Base-by-base conservation (phyloP, 2,797 vertebrate species). In the Setipinna tenuifilis region DNA sequence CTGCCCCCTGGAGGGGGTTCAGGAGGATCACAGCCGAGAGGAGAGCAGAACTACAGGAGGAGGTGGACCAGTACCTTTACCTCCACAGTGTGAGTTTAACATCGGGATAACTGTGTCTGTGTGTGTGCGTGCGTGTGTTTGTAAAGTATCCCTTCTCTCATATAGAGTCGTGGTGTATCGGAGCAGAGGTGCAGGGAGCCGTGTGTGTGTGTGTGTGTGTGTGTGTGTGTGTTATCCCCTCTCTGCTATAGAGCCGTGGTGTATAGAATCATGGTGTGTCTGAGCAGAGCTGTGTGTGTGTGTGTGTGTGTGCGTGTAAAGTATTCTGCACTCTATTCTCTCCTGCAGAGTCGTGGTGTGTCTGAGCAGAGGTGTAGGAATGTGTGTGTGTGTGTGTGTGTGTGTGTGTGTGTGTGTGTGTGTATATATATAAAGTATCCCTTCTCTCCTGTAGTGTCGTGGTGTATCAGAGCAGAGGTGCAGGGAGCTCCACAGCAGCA, bases 51-150 rank as follows among this genome's bases (percentile, higher is more conserved):
- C 94, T 99, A 28, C 96, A 95, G 90, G 94, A 93, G 87, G 95
- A 95, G 93, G 95, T 98, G 90, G 96, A 98, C 86, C 93, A 96
- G 28, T 93, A 97, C 90, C 85, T 97, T 88, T 91, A 91, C 88
- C 91, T 92, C n/a, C 95, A 97, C 90, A 94, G 94, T 61, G 98
- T 99, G 90, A 93, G 95, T 94, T 68, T 44, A 17, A 31, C 81
- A 21, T 35, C 21, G 48, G n/a, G 19, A 25, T n/a, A n/a, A n/a
- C n/a, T n/a, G 14, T 6, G 16, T 54, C 9, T 54, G 2, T 54
- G 50, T 54, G 50, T 54, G 50, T 54, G 50, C 11, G 58, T 59
- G 19, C 21, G 0, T 59, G 19, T 59, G 17, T 59, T 17, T 19
- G 1, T 59, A 16, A 54, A 54, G 50, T 54, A 54, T 16, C 10